Base-by-base conservation (phyloP, 2,888 invertebrate species). In the Pyrrhosoma nymphula region DNA sequence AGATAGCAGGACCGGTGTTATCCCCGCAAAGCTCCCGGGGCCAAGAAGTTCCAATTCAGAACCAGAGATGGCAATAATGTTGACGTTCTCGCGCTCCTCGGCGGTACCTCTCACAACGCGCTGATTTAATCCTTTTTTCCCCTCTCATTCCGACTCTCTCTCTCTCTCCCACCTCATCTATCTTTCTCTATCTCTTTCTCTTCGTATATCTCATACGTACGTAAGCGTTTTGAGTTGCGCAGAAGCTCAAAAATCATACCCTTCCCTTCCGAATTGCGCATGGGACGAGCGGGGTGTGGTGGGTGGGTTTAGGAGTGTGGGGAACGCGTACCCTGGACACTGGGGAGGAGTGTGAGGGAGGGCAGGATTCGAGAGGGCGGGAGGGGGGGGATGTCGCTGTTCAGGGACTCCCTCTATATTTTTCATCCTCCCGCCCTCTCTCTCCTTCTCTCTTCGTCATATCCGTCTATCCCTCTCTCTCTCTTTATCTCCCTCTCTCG, bases 161-260 rank as follows among this genome's bases (percentile, higher is more conserved):
- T 75, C 26, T 30, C 26, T 91, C 60, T 63, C 35, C 20, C 20
- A 12, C 60, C 20, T 20, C 12, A 16, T 91, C 91, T 60, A 39
- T 35, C 20, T 20, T 47, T 69, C 47, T 47, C 47, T 35, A 12
- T 39, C 75, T 93, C 39, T 69, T 39, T 69, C 93, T 63, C 69
- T 47, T 60, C 91, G 91, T 93, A 75, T 69, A 69, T 63, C 93
- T 55, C 93, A 55, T 93, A 93, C 93, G 93, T 93, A 93, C 93
- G 93, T 93, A 93, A 63, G 93, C 93, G 93, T 93, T 93, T 93
- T 93, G 93, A 93, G 93, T 93, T 93, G 93, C 93, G 93, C 93
- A 93, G 93, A 93, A 93, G 93, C 93, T 93, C 93, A 93, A 93
- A 93, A 93, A 93, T 93, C 93, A 93, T 93, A 63, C 93, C 93